phyloP scores from a whole-genome alignment of 2,888 invertebrate species.

The Drosophila subquinaria region DNA sequence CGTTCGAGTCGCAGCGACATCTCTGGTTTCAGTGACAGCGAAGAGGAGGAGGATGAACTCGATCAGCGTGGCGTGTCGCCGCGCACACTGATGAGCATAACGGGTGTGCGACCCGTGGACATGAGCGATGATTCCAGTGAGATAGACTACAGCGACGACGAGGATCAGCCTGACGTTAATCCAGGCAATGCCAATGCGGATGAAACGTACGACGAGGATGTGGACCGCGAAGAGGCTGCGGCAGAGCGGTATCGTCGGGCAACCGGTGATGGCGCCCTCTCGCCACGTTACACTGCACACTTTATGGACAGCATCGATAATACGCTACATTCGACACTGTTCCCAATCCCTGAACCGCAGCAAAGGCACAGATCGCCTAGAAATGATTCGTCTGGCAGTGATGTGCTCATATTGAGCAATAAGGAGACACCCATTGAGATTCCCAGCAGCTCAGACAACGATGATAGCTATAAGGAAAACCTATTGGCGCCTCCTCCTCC shows the following conservation, averaged over 20 bases:
- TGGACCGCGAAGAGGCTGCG: conserved; percentile 6
- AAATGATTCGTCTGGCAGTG: conserved; percentile 64
- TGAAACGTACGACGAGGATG: conserved; percentile 10
- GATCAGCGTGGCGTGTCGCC: conserved; percentile 81
- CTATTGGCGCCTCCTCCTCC: not conserved
- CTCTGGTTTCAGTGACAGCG: conserved; percentile 39
- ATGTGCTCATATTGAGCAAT: conserved; percentile 70
- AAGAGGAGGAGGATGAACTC: conserved; percentile 71
- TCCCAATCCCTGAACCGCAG: no score
- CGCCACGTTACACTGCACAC: conserved; percentile 69
- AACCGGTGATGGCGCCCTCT: not conserved
- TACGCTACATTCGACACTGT: conserved; percentile 71
- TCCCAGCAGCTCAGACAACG: conserved; percentile 62
- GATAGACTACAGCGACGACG: conserved; percentile 74
- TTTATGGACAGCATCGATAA: conserved; percentile 72
- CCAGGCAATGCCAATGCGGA: conserved; percentile 1
- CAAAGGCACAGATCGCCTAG: not conserved
- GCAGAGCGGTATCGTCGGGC: conserved; percentile 15
- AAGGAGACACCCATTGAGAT: conserved; percentile 72
- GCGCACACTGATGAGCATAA: conserved; percentile 83
- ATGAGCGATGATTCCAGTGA: conserved; percentile 77
- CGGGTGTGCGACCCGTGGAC: conserved; percentile 80
- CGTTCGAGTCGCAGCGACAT: conserved; percentile 33
- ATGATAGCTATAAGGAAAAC: conserved; percentile 47
- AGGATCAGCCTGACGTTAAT: conserved; percentile 7